Base-by-base conservation (phyloP, 2,888 invertebrate species). In the Oeneis ivallda region DNA sequence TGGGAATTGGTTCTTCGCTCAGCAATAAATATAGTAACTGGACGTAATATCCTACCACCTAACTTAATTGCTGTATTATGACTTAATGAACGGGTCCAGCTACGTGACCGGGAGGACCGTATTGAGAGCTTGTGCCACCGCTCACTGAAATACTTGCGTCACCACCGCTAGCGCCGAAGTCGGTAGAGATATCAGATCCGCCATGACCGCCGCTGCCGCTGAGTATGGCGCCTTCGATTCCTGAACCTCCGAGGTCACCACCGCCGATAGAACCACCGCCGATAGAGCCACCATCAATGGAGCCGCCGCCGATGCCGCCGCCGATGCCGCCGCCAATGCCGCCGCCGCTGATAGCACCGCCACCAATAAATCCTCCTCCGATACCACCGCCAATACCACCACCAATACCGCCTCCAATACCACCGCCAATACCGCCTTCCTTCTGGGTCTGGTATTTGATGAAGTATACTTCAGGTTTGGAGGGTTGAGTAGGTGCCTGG, bases 381-480 rank as follows among this genome's bases (percentile, higher is more conserved):
- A 49, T 11, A 26, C 19, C 49, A 13, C 49, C 81, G 66, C 77
- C 75, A 17, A 47, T 9, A 15, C 43, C 43, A 7, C 43, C 43
- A 0, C 43, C 43, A n/a, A 43, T 10, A 43, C 43, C 43, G 7
- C 45, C 45, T 7, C 45, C 45, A 45, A 45, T 17, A 47, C 87
- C 89, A 50, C 85, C 81, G 67, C 77, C 75, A 47, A 87, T 88
- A 50, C 85, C 81, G 67, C 77, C 75, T 72, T 93, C 92, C 79
- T 87, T 92, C 87, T 95, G 95, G 68, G 95, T 94, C 92, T 95
- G 95, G 93, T 96, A 96, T 75, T 95, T 94, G 93, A 96, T 97
- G 94, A 97, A 97, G 94, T 97, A 97, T 65, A 97, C 97, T 91
- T 97, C 97, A 65, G 97, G 97, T 92, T 97, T 97, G 84, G 95